Base-by-base conservation (phyloP, 2,113 vertebrate genomes). In the Leptobrachium leishanense region DNA sequence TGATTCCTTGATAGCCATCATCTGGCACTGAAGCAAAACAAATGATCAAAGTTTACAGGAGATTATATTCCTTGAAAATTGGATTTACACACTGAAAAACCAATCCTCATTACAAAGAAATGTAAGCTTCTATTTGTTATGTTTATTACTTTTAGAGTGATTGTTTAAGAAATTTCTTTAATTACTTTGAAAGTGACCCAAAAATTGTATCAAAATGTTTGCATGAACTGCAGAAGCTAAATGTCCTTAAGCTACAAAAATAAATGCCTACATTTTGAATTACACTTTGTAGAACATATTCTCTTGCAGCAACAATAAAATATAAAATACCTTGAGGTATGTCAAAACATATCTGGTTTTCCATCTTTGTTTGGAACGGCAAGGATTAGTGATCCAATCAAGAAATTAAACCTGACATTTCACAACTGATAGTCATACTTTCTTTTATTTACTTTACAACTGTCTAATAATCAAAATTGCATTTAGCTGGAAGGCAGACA, bases 381-480 rank as follows among this genome's bases (percentile, higher is more conserved):
- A 85, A 83, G 84, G 72, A 83, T 83, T 85, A 79, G 85, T 75
- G 44, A 88, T 79, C 83, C 84, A 89, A 83, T 90, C 88, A 85
- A 86, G 84, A 88, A 90, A 90, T 90, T 87, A 85, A 86, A 89
- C 76, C 75, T 89, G 88, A 89, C 82, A 82, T 86, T 85, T 85
- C 73, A 77, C 74, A 88, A 82, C 83, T 82, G 81, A 83, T 84
- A 74, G 64, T 79, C 78, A 77, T 77, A 68, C 72, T 85, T 46
- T 15, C 83, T 9, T 77, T 82, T 83, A 68, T 76, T 80, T 83
- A 1, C 69, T 71, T 78, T 70, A 81, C 84, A 6, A 77, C 87
- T 88, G 68, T 70, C 82, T 86, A 73, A 79, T 15, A 72, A 57
- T 75, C 76, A 84, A 77, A 54, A 77, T 1, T 1, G 50, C n/a